Evolutionary conservation across 2,888 invertebrate genomes (phyloP), one percentile per base, ranked within the genome.

Genomic region (Mythimna lalbum): DNA sequence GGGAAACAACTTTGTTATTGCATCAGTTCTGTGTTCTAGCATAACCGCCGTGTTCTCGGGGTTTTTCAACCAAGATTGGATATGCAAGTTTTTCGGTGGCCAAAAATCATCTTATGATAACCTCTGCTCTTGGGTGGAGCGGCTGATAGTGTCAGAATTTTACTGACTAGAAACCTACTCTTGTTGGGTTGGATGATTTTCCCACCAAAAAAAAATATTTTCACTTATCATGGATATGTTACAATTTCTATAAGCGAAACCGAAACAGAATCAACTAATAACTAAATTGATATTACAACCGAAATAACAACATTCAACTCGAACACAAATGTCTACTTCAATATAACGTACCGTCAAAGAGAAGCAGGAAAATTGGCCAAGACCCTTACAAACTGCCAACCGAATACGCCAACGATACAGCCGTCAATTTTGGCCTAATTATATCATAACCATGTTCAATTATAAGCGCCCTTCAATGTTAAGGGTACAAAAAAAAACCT

Each of bases 391-490:
- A 52, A 52, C 27, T 21, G 17, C 39, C 49, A 6, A 14, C 14
- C 12, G 21, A 27, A 27, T 4, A 52, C 23, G 27, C 17, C 4
- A 21, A 12, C 57, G 47, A 60, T 59, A 71, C 23, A 59, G 23
- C 52, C 33, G 56, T 64, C 81, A 81, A 70, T 53, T 57, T 23
- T 70, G 63, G 36, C 61, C 49, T 81, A 64, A 81, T 77, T 78
- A 78, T 76, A 36, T 63, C 17, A 33, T 31, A 77, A 66, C 66
- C 71, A 21, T 59, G 62, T 77, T 80, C 69, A 59, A 80, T 68
- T 66, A 80, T 69, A 80, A 69, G 43, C n/a, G 47, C 27, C 21
- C 27, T 52, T 50, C 57, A 47, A 76, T 39, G n/a, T n/a, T 12
- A 49, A 63, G 63, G 50, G 31, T 31, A 63, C n/a, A 56, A 14